These are phyloP conservation scores for Caenorhabditis japonica DNA, from an alignment of 2,888 invertebrate species.

Conservation along the genomic window DNA sequence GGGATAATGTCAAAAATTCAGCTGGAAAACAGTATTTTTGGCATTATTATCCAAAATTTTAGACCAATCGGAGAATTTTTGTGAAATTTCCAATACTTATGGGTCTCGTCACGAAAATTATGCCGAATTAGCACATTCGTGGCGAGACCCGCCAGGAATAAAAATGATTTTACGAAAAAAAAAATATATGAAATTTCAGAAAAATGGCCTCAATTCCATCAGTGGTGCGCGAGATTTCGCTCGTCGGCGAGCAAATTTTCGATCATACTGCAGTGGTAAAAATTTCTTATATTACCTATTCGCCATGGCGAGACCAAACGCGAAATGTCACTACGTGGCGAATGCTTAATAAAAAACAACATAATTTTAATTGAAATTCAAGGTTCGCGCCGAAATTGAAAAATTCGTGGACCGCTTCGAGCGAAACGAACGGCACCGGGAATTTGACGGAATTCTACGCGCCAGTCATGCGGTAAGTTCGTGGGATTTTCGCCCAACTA, in stretches of 20 bases:
- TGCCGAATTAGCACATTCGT: no score
- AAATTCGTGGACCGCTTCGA: conserved; percentile 63
- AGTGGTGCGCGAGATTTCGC: conserved; percentile 55
- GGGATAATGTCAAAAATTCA: no score
- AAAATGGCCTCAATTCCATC: conserved; percentile 48
- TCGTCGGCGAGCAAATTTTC: conserved; percentile 59
- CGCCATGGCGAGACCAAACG: no score
- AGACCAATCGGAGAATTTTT: no score
- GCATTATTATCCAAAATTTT: no score
- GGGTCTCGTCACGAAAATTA: no score
- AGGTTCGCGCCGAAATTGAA: conserved; percentile 55
- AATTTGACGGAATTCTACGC: conserved; percentile 65
- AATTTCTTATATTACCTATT: no score
- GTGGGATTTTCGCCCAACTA: background rate
- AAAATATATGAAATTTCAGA: no score
- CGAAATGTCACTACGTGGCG: no score
- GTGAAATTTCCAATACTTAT: no score
- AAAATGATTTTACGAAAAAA: background rate
- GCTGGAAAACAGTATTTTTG: no score
- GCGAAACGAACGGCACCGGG: conserved; percentile 61
- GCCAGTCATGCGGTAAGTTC: conserved; percentile 62
- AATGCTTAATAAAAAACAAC: background rate
- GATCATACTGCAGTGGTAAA: conserved; percentile 59
- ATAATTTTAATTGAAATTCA: conserved; percentile 2
- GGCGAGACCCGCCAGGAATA: no score